Evolutionary conservation across 2,113 vertebrate genomes (phyloP).

Genomic region (Heterotis niloticus): DNA sequence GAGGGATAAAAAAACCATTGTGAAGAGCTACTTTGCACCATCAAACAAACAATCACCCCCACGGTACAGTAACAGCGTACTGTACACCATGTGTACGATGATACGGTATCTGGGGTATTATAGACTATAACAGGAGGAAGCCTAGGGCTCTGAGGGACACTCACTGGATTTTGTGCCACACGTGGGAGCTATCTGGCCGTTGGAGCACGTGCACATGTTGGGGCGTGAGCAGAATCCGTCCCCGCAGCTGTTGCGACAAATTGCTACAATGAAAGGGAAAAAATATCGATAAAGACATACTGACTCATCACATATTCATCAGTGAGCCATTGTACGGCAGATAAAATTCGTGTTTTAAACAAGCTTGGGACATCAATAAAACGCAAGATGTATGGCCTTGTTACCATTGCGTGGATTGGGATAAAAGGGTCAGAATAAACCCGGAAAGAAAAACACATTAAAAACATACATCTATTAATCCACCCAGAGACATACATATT

Average conservation of each 20-base stretch:
- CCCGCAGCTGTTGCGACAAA: conserved; percentile 78
- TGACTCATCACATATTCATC: not conserved
- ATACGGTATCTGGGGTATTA: too few relatives aligned
- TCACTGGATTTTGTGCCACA: conserved; percentile 70
- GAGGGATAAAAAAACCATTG: too few relatives aligned
- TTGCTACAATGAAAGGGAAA: conserved; percentile 56
- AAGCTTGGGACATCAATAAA: not conserved
- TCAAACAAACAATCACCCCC: not conserved
- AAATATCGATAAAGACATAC: conserved; percentile 10
- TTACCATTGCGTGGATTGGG: not conserved
- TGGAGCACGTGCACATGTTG: conserved; percentile 82
- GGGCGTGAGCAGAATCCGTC: conserved; percentile 84
- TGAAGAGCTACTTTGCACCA: too few relatives aligned
- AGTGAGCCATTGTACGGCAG: not conserved
- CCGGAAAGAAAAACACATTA: too few relatives aligned
- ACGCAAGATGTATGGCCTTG: not conserved
- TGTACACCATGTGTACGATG: not conserved
- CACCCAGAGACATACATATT: too few relatives aligned
- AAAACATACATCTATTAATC: too few relatives aligned
- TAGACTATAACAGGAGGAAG: too few relatives aligned
- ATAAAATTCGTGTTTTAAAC: too few relatives aligned
- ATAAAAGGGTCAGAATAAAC: too few relatives aligned
- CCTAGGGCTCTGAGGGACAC: too few relatives aligned
- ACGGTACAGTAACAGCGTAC: not conserved
- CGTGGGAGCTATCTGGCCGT: conserved; percentile 70